phyloP scores from a whole-genome alignment of 2,113 vertebrate species.

The Geococcyx californianus region DNA sequence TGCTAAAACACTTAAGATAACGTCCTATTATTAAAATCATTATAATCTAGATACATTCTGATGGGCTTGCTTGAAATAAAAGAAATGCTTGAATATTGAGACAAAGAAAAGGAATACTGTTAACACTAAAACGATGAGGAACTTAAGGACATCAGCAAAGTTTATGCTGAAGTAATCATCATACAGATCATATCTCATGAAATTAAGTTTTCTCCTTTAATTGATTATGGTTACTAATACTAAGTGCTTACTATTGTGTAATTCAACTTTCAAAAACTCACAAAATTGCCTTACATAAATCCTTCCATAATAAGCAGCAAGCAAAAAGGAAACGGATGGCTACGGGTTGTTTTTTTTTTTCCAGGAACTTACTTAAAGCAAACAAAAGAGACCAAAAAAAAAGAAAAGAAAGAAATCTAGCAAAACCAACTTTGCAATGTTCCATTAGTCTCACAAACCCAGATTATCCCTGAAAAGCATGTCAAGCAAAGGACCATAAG shows the following conservation, averaged over 20 bases:
- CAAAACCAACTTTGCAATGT: neutral
- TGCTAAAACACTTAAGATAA: neutral
- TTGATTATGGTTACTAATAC: neutral
- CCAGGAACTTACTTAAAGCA: neutral
- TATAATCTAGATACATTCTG: neutral
- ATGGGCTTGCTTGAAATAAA: neutral
- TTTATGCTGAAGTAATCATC: neutral
- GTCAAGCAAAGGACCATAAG: neutral
- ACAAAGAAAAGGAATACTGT: neutral
- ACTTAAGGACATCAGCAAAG: neutral
- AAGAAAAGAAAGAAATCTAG: neutral
- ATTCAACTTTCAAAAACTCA: neutral
- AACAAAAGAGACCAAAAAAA: neutral
- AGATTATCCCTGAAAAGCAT: neutral
- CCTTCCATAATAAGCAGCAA: neutral
- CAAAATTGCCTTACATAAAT: neutral
- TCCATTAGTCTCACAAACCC: neutral
- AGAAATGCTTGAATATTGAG: neutral
- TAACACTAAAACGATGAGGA: neutral
- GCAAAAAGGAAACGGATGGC: neutral
- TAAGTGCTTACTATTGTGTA: too few relatives aligned
- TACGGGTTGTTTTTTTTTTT: neutral
- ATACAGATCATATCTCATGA: neutral
- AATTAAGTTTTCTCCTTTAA: neutral
- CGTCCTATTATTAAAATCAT: neutral